Conservation (phyloP, 2,113 vertebrate genomes). For the Catagonus wagneri region DNA sequence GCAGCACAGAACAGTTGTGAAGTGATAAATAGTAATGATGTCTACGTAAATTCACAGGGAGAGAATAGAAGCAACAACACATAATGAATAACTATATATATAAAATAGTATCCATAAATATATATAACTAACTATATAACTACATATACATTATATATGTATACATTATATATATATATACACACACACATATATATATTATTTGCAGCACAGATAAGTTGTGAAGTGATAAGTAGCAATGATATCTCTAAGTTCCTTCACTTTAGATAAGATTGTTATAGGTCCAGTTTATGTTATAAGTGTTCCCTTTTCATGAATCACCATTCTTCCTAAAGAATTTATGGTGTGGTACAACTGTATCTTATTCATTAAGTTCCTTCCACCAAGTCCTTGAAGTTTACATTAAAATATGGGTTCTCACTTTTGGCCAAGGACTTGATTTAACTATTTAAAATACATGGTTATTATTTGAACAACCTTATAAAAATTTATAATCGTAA, state of each 20-base stretch:
- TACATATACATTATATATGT: too few species aligned
- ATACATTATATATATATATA: too few species aligned
- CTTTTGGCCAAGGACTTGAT: not conserved
- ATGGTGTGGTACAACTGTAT: not conserved
- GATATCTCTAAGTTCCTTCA: not conserved
- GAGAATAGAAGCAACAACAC: too few species aligned
- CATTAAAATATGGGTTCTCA: not conserved
- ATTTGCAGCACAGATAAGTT: not conserved
- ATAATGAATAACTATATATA: too few species aligned
- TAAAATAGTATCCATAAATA: too few species aligned
- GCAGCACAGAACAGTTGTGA: too few species aligned
- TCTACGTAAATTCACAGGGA: too few species aligned
- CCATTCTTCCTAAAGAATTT: not conserved
- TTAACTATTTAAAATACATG: slow-evolving; percentile 10
- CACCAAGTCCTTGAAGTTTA: not conserved
- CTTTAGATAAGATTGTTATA: not conserved
- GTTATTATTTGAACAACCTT: not conserved
- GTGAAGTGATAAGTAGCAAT: not conserved
- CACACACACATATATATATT: too few species aligned
- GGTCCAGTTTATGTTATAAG: not conserved
- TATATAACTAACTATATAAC: too few species aligned
- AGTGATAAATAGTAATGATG: too few species aligned
- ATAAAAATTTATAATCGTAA: not conserved
- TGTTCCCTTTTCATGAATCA: not conserved
- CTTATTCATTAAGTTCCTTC: not conserved